These are phyloP conservation scores for Malurus leucopterus DNA, from an alignment of 2,797 vertebrate genomes.

Conservation along the genomic window DNA sequence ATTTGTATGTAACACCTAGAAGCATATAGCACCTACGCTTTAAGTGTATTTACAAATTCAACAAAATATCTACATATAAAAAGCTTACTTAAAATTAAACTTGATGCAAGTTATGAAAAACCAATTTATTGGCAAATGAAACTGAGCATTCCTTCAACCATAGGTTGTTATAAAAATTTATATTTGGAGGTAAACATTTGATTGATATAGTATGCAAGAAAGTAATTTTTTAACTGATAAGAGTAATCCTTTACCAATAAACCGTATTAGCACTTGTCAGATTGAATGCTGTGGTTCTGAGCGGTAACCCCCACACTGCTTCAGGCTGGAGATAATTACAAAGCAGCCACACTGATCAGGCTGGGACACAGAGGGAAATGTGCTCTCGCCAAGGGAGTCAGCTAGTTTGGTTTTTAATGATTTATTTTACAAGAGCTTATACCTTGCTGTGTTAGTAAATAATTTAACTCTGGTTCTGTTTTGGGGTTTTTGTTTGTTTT, in stretches of 20 bases:
- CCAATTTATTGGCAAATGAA: constrained; percentile 86
- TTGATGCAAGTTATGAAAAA: constrained; percentile 99
- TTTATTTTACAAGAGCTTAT: constrained; percentile 13
- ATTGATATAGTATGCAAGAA: constrained; percentile 50
- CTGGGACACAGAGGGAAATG: constrained; percentile 10
- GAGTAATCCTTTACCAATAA: constrained; percentile 42
- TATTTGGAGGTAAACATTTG: constrained; percentile 75
- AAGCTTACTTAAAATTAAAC: constrained; percentile 92
- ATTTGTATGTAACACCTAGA: constrained; percentile 71
- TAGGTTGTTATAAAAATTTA: constrained; percentile 79
- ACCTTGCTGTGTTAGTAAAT: constrained; percentile 28
- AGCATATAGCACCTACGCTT: constrained; percentile 81
- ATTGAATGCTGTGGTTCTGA: background rate
- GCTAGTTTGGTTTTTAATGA: background rate
- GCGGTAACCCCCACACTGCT: background rate
- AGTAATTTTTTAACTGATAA: constrained; percentile 22
- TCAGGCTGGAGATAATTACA: constrained; percentile 2
- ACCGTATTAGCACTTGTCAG: constrained; percentile 39
- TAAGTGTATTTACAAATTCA: constrained; percentile 93
- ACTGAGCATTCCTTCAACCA: constrained; percentile 83
- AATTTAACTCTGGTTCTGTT: background rate
- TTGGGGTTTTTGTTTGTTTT: background rate
- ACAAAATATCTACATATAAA: constrained; percentile 93
- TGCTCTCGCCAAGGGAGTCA: background rate
- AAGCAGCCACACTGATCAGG: constrained; percentile 27